Conservation (phyloP, 2,113 vertebrate species). For the Etheostoma spectabile region DNA sequence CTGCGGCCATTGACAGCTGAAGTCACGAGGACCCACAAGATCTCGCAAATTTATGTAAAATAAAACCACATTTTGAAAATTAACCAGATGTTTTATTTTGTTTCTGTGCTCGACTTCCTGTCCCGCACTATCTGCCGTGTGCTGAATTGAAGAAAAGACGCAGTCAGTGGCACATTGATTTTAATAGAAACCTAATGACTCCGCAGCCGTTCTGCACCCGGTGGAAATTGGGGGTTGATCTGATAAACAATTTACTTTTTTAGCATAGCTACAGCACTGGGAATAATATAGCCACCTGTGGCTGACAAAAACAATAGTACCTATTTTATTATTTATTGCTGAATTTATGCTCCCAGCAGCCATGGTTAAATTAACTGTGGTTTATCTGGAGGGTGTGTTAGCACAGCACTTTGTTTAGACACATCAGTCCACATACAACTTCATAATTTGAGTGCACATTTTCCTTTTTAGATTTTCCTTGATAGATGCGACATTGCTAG, state of each 20-base stretch:
- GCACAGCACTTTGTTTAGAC: slow-evolving; percentile 19
- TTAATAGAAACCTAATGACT: no score
- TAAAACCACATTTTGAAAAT: no score
- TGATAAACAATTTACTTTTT: background rate
- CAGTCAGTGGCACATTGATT: no score
- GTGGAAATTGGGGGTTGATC: no score
- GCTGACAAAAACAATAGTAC: background rate
- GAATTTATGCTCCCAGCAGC: background rate
- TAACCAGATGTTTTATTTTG: no score
- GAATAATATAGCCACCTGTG: background rate
- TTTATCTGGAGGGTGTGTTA: background rate
- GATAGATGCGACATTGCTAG: slow-evolving; percentile 16
- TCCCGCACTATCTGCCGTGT: no score
- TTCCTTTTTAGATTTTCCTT: slow-evolving; percentile 12
- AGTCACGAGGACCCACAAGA: no score
- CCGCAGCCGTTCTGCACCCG: no score
- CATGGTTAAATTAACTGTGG: background rate
- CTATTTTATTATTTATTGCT: slow-evolving; percentile 29
- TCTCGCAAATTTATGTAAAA: no score
- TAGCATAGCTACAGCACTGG: background rate
- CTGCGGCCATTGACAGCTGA: no score
- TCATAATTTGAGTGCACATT: background rate
- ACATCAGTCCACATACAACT: background rate
- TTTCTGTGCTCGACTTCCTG: no score
- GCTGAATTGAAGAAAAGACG: no score